Base-by-base conservation (phyloP, 1,140 invertebrate species). In the Lepidurus packardi region DNA sequence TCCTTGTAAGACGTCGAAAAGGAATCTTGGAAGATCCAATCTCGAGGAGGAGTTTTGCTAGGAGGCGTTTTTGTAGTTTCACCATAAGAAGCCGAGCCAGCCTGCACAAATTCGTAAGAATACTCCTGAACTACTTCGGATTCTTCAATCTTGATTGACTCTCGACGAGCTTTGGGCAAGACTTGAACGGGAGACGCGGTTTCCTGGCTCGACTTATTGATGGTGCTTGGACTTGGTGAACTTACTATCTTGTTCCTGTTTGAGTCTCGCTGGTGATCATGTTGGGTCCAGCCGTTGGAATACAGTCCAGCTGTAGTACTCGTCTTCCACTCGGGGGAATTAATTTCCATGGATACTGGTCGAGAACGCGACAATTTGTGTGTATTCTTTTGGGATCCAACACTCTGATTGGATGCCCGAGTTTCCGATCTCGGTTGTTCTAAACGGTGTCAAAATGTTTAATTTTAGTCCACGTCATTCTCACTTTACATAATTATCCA, bases 141-240 rank as follows among this genome's bases (percentile, higher is more conserved):
- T 65, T 65, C 53, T 65, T 65, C 53, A 11, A 65, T 65, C 53
- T 65, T 65, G 53, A 65, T 65, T 65, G 53, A 65, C 8, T 65
- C 53, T 6, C 53, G 53, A 16, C 53, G 53, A 65, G 53, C 16
- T 65, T 65, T 65, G 53, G 53, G 6, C 53, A 65, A 65, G 21
- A 65, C 53, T 65, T 65, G 53, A 13, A 65, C 53, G 16, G 13
- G 16, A 65, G 53, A 9, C 53, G 53, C 16, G 21, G 53, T 65
- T 65, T 65, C 53, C 21, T 9, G 53, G 8, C 53, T 65, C 4
- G 34, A 34, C 53, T 65, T 65, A n/a, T 16, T 65, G 10, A 65
- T 7, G 53, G 13, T 21, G 53, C 8, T 65, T 13, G 34, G 34
- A 34, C 34, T 65, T 8, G 13, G 53, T 65, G 53, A 21, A n/a